phyloP scores from a whole-genome alignment of 2,113 vertebrate genomes.

The Melospiza georgiana region DNA sequence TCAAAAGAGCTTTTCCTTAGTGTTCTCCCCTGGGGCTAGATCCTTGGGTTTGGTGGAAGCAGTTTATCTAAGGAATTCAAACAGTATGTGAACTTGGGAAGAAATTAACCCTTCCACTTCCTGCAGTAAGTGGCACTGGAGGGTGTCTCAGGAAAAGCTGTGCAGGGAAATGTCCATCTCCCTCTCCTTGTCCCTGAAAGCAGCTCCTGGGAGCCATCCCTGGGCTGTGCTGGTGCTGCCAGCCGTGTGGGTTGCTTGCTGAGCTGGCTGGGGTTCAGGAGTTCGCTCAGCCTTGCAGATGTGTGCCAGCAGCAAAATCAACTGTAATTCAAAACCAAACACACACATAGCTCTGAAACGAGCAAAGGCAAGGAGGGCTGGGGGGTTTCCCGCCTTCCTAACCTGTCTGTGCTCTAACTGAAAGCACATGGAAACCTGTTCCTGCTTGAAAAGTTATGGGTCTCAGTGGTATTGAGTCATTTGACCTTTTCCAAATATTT shows the following conservation, averaged over 20 bases:
- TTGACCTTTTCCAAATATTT: conserved; percentile 60
- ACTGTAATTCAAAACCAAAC: conserved; percentile 62
- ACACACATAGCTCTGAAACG: background rate
- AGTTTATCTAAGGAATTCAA: conserved; percentile 75
- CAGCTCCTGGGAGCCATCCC: background rate
- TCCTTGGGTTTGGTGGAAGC: conserved; percentile 44
- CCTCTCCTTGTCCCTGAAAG: background rate
- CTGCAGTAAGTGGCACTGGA: background rate
- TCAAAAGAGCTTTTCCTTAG: conserved; percentile 54
- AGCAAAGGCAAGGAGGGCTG: background rate
- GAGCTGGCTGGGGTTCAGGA: conserved; percentile 41
- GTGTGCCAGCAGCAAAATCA: conserved; percentile 35
- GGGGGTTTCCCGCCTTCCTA: background rate
- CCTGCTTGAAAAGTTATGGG: conserved; percentile 41
- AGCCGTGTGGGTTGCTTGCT: background rate
- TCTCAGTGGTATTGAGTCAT: conserved; percentile 49
- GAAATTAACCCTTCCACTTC: conserved; percentile 44
- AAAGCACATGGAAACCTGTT: conserved; percentile 51
- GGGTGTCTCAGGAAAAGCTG: background rate
- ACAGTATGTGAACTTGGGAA: conserved; percentile 24
- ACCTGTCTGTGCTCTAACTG: conserved; percentile 35
- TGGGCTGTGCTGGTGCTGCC: background rate
- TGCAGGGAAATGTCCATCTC: background rate
- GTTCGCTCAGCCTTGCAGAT: conserved; percentile 8
- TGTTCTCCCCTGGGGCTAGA: conserved; percentile 27